Evolutionary conservation across 1,140 invertebrate species (phyloP).

Genomic region (Drosophila ambigua): DNA sequence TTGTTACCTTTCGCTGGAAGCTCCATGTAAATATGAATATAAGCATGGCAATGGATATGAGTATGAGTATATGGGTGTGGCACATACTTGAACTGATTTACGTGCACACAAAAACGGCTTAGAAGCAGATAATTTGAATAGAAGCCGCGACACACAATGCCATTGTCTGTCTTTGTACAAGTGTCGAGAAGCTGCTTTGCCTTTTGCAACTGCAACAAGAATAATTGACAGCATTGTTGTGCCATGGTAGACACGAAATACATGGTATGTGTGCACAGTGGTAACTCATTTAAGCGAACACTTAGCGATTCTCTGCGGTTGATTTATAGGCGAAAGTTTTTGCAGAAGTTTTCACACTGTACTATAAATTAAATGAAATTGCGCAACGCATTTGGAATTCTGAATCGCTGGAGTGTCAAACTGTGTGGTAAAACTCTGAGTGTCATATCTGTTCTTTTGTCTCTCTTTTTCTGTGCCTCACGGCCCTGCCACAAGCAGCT

Average conservation of each 20-base stretch:
- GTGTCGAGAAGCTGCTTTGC: conserved; percentile 6
- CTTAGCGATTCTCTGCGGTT: not conserved
- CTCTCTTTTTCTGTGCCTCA: conserved; percentile 21
- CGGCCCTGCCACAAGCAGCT: not conserved
- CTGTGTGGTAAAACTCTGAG: conserved; percentile 37
- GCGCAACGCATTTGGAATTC: conserved; percentile 43
- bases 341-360: not conserved
- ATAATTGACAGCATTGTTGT: conserved; percentile 47
- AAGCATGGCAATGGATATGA: too few relatives aligned
- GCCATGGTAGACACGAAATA: not conserved
- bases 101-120: conserved; percentile 42
- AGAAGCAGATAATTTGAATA: conserved; percentile 58
- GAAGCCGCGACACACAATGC: conserved; percentile 34
- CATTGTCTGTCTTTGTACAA: conserved; percentile 11
- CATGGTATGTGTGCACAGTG: conserved; percentile 18
- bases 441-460: conserved; percentile 35
- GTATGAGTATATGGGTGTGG: not conserved
- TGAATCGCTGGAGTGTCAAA: conserved; percentile 52
- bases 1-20: not conserved
- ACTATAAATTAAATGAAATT: conserved; percentile 3
- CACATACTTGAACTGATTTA: conserved; percentile 53
- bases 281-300: not conserved
- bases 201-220: conserved; percentile 35
- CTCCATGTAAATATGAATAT: not conserved
- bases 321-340: not conserved